Percentiles rank a stretch among this genome's conserved stretches.
Conservation (phyloP, 2,888 invertebrate species). For the Spodoptera littoralis region DNA sequence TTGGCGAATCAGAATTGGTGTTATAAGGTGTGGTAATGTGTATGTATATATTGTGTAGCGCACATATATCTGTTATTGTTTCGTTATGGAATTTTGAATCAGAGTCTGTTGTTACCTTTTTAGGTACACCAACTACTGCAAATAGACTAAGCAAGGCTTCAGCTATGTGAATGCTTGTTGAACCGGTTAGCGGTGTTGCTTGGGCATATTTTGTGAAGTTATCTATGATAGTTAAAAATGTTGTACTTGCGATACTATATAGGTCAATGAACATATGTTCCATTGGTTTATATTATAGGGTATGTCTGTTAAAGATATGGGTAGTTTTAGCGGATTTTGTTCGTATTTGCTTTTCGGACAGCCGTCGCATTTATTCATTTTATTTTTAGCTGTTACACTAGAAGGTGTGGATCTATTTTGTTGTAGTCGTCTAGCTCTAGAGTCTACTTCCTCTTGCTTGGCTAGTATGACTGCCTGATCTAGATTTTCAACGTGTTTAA, state of each 20-base stretch:
- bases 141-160: conserved; percentile 48
- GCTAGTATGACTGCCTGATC: conserved; percentile 48
- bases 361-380: conserved; percentile 40
- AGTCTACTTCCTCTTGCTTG: conserved; percentile 51
- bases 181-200: conserved; percentile 44
- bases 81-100: conserved; percentile 58
- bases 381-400: not conserved
- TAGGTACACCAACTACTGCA: conserved; percentile 48
- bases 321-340: conserved; percentile 53
- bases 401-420: not conserved
- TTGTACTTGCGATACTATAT: conserved; percentile 37
- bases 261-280: conserved; percentile 45
- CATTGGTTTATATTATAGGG: conserved; percentile 27
- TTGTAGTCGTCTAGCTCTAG: conserved; percentile 8
- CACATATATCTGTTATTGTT: conserved; percentile 52
- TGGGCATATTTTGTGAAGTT: conserved; percentile 58
- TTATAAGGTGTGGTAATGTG: conserved; percentile 53
- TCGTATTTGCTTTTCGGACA: conserved; percentile 59
- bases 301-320: conserved; percentile 54
- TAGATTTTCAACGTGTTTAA: conserved; percentile 38
- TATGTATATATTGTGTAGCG: conserved; percentile 43
- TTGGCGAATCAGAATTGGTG: conserved; percentile 49
- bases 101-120: conserved; percentile 56
- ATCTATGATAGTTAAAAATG: conserved; percentile 56
- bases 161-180: conserved; percentile 48